A percentile compares a stretch with the other conserved stretches of the same genome.
Evolutionary conservation across 2,113 vertebrate genomes (phyloP).

Genomic region (Ceratotherium simum): DNA sequence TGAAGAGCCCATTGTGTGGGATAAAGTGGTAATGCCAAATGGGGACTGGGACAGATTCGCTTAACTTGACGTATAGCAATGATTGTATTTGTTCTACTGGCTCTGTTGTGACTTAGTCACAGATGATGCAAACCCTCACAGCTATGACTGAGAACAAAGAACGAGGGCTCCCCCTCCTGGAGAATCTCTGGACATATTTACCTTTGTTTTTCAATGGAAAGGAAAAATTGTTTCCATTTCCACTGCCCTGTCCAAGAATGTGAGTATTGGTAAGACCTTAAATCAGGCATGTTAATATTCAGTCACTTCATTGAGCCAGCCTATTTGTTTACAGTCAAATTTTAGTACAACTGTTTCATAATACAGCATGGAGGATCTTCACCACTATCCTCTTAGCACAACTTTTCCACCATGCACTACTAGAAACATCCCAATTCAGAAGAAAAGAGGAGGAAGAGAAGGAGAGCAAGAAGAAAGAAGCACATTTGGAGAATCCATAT

Average conservation of each 20-base stretch:
- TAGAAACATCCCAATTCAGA: background rate
- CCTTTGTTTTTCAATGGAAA: constrained; percentile 11
- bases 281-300: background rate
- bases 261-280: background rate
- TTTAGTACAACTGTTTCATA: background rate
- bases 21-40: background rate
- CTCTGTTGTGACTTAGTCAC: constrained; percentile 3
- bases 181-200: background rate
- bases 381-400: background rate
- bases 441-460: background rate
- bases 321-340: background rate
- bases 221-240: background rate
- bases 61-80: background rate
- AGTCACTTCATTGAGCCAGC: background rate
- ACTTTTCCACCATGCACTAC: background rate
- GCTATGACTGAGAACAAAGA: background rate
- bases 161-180: constrained; percentile 44
- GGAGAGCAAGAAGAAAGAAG: background rate
- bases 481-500: background rate
- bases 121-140: background rate
- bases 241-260: background rate
- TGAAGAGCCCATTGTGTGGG: background rate
- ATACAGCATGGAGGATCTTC: background rate
- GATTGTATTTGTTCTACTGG: background rate
- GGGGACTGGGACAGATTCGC: background rate